Base-by-base conservation (phyloP, 2,113 vertebrate species). In the Brachypodius melanocephalos region DNA sequence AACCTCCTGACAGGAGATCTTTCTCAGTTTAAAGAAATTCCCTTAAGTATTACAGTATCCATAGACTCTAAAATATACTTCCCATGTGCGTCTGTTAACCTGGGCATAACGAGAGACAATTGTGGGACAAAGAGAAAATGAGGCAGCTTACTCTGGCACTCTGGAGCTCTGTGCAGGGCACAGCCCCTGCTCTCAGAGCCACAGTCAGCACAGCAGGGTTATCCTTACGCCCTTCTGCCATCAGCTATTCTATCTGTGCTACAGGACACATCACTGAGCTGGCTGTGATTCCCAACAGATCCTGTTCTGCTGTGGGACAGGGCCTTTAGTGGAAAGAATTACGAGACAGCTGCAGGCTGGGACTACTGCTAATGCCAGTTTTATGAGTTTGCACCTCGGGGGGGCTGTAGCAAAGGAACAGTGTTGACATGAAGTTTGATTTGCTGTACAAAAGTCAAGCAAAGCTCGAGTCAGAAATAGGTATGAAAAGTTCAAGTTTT, bases 141-240 rank as follows among this genome's bases (percentile, higher is more conserved):
- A 55, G 20, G 26, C 31, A 55, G 8, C 28, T 24, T 11, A 17
- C 54, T 80, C 20, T 11, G 17, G 58, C 34, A 17, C 9, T 14
- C 26, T 4, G 19, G 22, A 76, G 40, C 24, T n/a, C 9, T 6
- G 17, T 0, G 2, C 1, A 34, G 77, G 31, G 46, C 32, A 18
- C 40, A 31, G 12, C 14, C 21, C 1, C 1, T 0, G 1, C 34
- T 2, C 26, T 2, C 43, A 16, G 43, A 59, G 45, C 3, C 4
- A 1, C 49, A 17, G 17, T 0, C 49, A 45, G 51, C 17, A 31
- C 1, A 43, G 38, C 19, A 58, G 32, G 10, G 9, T 11, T 18
- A 24, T 5, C 49, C 17, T 34, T 2, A 21, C 1, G 2, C 17
- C 52, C 2, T 29, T 58, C 54, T 68, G 61, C 67, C 90, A 42